Conservation (phyloP, 1,140 invertebrate species). For the Littorina saxatilis region DNA sequence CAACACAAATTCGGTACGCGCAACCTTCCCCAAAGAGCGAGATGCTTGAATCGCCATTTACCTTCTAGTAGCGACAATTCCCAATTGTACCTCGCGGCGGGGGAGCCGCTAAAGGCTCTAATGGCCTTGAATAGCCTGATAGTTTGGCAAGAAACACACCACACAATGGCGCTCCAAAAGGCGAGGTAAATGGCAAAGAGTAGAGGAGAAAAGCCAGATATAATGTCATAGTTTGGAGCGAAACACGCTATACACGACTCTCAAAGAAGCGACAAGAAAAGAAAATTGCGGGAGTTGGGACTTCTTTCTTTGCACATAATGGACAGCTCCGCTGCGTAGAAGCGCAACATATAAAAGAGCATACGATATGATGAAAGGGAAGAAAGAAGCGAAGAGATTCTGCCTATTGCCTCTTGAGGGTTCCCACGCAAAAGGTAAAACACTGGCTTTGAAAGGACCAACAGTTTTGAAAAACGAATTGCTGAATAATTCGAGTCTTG, state of each 20-base stretch:
- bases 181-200: not conserved
- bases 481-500: not conserved
- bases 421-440: not conserved
- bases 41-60: slow-evolving; percentile 25
- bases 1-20: not conserved
- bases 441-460: not conserved
- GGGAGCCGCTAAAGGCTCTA: not conserved
- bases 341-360: not conserved
- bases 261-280: not conserved
- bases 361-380: not conserved
- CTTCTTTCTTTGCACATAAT: too few species aligned
- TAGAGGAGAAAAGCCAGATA: not conserved
- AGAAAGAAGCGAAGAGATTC: not conserved
- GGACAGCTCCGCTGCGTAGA: too few species aligned
- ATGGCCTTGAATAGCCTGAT: slow-evolving; percentile 3
- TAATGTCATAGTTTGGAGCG: not conserved
- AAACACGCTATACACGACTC: not conserved
- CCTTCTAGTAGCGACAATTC: not conserved
- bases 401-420: not conserved
- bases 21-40: not conserved
- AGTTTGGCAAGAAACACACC: not conserved
- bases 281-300: too few species aligned
- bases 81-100: not conserved
- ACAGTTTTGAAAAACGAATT: not conserved
- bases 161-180: not conserved